Evolutionary conservation across 2,797 vertebrate genomes (phyloP), one percentile per base, ranked within the genome.

Genomic region (Streptopelia turtur): DNA sequence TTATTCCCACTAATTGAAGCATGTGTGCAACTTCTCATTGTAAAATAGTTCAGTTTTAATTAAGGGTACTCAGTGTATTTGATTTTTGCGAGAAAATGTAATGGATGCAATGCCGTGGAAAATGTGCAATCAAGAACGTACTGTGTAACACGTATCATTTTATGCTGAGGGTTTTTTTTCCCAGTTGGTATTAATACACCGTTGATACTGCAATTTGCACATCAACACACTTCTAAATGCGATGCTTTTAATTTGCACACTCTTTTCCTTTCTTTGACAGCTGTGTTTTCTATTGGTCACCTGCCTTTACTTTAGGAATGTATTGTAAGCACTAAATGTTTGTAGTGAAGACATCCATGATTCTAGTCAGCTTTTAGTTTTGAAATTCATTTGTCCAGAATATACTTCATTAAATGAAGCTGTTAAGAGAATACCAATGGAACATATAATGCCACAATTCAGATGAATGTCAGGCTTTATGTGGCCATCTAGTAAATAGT

Each of bases 401-500:
- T 97, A 95, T 91, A 94, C 88, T 96, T 94, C 72, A 90, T 95
- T 88, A 90, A 95, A 92, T 96, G 96, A 97, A 97, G 96, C 97
- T 98, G 94, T 98, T 98, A 97, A 98, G 95, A 97, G 96, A 97
- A 96, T 94, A 97, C 92, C 91, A 97, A 86, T 97, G 97, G 98
- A 98, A 94, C 97, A 86, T 97, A 98, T 98, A 98, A 97, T 97
- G 98, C 98, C 98, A 97, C 98, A 98, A 98, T 97, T 99, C 98
- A 98, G 98, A 98, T 99, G 99, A 99, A 99, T 99, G 99, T 99
- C 98, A 98, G 98, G 99, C 99, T 99, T 98, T 98, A 98, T 98
- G 98, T 99, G 98, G 99, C 99, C 98, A 98, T 98, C 97, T 99
- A 98, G 98, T 98, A 97, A 98, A 98, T 98, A 97, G 98, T 98